phyloP scores from a whole-genome alignment of 2,888 invertebrate species.

The Pelosia muscerda region DNA sequence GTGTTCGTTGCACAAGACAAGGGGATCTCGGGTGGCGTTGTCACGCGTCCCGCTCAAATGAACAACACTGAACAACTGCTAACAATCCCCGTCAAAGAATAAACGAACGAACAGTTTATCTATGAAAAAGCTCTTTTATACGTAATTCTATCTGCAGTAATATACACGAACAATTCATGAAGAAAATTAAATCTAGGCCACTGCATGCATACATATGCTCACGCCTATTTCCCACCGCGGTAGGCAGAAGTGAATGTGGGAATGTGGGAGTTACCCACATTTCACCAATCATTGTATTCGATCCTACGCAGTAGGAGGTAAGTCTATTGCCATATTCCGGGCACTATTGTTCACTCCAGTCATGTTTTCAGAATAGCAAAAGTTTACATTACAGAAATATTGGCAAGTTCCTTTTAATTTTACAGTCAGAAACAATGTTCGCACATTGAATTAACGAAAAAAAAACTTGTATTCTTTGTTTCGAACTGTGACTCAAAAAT shows the following conservation, averaged over 20 bases:
- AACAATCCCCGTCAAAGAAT: slow-evolving; percentile 60
- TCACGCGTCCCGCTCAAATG: slow-evolving; percentile 59
- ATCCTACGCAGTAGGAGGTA: too few species aligned
- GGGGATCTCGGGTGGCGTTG: slow-evolving; percentile 56
- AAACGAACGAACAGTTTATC: slow-evolving; percentile 42
- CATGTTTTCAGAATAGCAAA: too few species aligned
- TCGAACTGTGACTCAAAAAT: too few species aligned
- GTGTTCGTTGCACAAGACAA: slow-evolving; percentile 45
- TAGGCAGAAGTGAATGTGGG: too few species aligned
- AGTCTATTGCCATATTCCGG: too few species aligned
- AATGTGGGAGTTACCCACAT: too few species aligned
- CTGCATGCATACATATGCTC: too few species aligned
- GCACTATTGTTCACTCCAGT: too few species aligned
- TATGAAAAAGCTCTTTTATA: slow-evolving; percentile 45
- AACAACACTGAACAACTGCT: slow-evolving; percentile 50
- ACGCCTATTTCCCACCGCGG: too few species aligned
- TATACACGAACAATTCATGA: not conserved
- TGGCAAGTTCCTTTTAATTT: not conserved
- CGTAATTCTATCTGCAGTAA: slow-evolving; percentile 6
- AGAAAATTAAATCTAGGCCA: not conserved
- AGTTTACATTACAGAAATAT: not conserved
- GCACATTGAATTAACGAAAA: not conserved
- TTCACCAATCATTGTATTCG: too few species aligned
- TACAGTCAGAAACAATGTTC: not conserved
- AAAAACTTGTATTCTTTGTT: not conserved